Evolutionary conservation across 2,113 vertebrate species (phyloP), one percentile per base, ranked within the genome.

Genomic region (Bos javanicus): DNA sequence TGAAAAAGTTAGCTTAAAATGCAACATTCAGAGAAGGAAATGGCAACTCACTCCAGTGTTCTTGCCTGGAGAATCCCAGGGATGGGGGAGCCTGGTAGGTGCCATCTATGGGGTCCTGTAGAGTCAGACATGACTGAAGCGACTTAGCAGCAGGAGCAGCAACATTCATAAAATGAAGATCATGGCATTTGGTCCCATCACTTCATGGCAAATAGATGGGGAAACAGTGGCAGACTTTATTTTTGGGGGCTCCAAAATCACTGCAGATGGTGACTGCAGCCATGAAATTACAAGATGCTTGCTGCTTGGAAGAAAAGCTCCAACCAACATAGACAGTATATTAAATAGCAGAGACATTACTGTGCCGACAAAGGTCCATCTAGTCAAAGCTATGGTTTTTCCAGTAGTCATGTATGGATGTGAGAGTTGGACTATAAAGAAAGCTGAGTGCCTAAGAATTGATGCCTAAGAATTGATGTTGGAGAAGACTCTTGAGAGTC

Each of bases 351-450:
- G 15, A 64, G 30, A 33, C 30, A 64, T 64, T 33, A 33, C 15
- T 17, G 7, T 17, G 62, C 2, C 1, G 15, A 8, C 15, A 33
- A 64, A 64, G 30, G 30, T 64, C 62, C 1, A 0, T 64, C 15
- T 64, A 64, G 62, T 64, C 30, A 64, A 33, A 33, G 14, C 6
- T 33, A 8, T 64, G 60, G 30, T 33, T 33, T 64, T 33, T 64
- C 60, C 60, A 64, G 30, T 64, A 30, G 60, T 64, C 14, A 7
- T 62, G 14, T 62, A 62, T 64, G 28, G 28, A 33, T 62, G 3
- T 64, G 6, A 64, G 60, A 64, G 6, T 33, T 64, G 60, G 30
- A 16, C 30, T 64, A 16, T 64, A 33, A 33, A 64, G 30, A 64
- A 33, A 64, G 30, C 30, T 64, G 60, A 64, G 60, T 1, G 1